phyloP scores from a whole-genome alignment of 1,140 invertebrate species.

The Scylla paramamosain region DNA sequence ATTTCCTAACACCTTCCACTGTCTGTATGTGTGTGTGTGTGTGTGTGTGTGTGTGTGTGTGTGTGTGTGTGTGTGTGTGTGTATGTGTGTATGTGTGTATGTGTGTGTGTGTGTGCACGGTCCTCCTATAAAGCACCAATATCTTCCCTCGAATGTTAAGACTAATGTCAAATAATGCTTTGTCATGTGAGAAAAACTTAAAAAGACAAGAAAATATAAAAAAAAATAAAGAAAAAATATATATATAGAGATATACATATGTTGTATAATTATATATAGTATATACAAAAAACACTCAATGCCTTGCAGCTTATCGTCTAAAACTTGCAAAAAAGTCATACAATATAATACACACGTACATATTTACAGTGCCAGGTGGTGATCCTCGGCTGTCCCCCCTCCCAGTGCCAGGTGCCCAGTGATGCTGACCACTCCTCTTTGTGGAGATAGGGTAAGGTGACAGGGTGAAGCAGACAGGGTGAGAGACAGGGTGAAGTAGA shows the following conservation, averaged over 20 bases:
- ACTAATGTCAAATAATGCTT: neutral
- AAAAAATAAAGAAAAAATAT: too few relatives aligned
- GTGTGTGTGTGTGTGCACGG: neutral
- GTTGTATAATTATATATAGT: neutral
- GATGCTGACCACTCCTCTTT: too few relatives aligned
- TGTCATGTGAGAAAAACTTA: neutral
- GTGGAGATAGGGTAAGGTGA: too few relatives aligned
- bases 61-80: constrained; percentile 21
- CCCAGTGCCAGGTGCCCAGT: too few relatives aligned
- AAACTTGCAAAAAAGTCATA: neutral
- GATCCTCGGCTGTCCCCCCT: too few relatives aligned
- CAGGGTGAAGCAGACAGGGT: too few relatives aligned
- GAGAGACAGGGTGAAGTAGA: too few relatives aligned
- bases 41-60: constrained; percentile 20
- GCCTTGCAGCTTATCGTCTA: neutral
- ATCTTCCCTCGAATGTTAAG: neutral
- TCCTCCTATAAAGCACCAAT: neutral
- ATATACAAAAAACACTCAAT: neutral
- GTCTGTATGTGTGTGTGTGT: neutral
- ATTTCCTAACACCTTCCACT: neutral
- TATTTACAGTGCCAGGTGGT: neutral
- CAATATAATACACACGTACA: neutral
- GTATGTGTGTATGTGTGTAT: neutral
- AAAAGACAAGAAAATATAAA: neutral
- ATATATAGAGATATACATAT: too few relatives aligned